phyloP scores from a whole-genome alignment of 2,888 invertebrate genomes.

The Drosophila sordidula region DNA sequence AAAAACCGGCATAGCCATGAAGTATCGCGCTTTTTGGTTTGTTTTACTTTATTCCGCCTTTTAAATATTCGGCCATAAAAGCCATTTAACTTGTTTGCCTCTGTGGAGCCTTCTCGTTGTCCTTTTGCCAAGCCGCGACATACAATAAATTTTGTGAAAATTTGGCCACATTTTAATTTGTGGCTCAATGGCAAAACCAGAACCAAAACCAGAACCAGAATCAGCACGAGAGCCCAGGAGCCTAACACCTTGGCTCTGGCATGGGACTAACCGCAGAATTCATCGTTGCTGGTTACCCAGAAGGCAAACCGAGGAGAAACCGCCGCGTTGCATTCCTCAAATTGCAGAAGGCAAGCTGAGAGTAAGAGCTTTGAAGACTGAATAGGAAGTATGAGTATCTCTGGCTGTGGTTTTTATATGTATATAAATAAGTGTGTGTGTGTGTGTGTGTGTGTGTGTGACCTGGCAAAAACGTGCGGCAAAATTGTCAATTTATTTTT shows the following conservation, averaged over 20 bases:
- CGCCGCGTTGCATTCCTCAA: slow-evolving; percentile 58
- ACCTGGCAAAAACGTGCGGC: slow-evolving; percentile 38
- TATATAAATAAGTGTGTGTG: slow-evolving; percentile 4
- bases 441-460: slow-evolving; percentile 13
- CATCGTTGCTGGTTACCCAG: slow-evolving; percentile 64
- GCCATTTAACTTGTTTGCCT: slow-evolving; percentile 57
- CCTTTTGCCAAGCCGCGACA: slow-evolving; percentile 59
- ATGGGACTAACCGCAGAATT: slow-evolving; percentile 65
- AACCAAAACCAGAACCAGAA: slow-evolving; percentile 12
- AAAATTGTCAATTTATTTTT: slow-evolving; percentile 77
- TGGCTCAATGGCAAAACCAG: slow-evolving; percentile 54
- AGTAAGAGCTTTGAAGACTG: slow-evolving; percentile 21
- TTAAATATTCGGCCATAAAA: slow-evolving; percentile 53
- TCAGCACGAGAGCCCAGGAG: slow-evolving; percentile 12
- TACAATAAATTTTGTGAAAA: slow-evolving; percentile 74
- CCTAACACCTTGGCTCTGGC: slow-evolving; percentile 59
- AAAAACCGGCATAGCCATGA: neutral
- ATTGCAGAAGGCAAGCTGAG: slow-evolving; percentile 50
- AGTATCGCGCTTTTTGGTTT: neutral
- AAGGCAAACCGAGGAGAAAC: slow-evolving; percentile 33
- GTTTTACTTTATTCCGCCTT: slow-evolving; percentile 15
- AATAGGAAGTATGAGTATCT: slow-evolving; percentile 25
- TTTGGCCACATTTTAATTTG: slow-evolving; percentile 80
- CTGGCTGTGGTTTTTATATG: slow-evolving; percentile 35
- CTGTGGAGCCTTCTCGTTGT: slow-evolving; percentile 34